These are phyloP conservation scores for Dromius quadrimaculatus DNA, from an alignment of 2,888 invertebrate species.

Conservation along the genomic window DNA sequence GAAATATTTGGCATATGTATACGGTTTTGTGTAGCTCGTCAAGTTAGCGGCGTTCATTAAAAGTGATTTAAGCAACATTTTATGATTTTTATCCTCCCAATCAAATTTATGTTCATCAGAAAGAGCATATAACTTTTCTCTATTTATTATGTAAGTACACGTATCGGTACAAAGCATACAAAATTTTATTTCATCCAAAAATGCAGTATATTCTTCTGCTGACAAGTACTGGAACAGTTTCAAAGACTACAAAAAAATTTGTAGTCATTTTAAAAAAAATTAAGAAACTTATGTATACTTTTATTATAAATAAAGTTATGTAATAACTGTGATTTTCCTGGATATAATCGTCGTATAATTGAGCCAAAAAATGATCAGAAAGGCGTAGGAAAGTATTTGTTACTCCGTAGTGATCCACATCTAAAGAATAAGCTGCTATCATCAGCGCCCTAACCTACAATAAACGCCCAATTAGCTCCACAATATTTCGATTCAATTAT, in stretches of 20 bases:
- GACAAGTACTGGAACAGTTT: conserved; percentile 67
- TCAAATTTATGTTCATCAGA: conserved; percentile 68
- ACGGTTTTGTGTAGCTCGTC: conserved; percentile 73
- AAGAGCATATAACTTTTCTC: conserved; percentile 69
- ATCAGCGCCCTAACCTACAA: conserved; percentile 66
- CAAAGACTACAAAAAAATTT: conserved; percentile 66
- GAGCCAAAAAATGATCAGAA: conserved; percentile 69
- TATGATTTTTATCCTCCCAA: conserved; percentile 68
- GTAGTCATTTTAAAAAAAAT: not conserved
- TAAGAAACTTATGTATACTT: conserved; percentile 63
- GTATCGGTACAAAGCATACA: conserved; percentile 74
- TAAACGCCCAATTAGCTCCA: too few relatives aligned
- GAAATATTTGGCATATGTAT: conserved; percentile 69
- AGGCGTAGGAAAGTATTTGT: conserved; percentile 73
- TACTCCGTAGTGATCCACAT: conserved; percentile 73
- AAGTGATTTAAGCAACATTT: conserved; percentile 69
- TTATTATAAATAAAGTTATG: conserved; percentile 70
- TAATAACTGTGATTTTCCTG: conserved; percentile 74
- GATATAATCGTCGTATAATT: conserved; percentile 71
- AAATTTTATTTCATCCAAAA: conserved; percentile 70
- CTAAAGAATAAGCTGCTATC: conserved; percentile 72
- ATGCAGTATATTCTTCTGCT: conserved; percentile 63
- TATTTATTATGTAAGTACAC: conserved; percentile 69
- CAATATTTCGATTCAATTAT: too few relatives aligned
- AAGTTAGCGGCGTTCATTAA: conserved; percentile 74